Conservation (phyloP, 2,888 invertebrate species). For the Rhaphigaster nebulosa region DNA sequence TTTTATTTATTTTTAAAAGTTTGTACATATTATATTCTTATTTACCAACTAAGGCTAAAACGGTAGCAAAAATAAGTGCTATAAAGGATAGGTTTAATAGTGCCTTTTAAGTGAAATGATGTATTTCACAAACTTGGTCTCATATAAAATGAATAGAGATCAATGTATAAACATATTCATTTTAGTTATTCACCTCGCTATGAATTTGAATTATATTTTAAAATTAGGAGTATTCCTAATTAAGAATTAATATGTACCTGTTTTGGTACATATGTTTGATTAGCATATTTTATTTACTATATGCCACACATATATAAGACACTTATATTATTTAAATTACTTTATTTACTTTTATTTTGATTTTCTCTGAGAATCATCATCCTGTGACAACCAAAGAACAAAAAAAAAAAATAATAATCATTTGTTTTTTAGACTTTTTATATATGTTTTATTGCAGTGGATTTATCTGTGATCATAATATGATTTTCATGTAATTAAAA, state of each 20-base stretch:
- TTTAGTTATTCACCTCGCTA: not conserved
- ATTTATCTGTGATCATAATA: slow-evolving; percentile 23
- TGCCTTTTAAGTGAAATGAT: not conserved
- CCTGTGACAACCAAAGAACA: not conserved
- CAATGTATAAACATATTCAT: not conserved
- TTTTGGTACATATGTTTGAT: not conserved
- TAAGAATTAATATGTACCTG: not conserved
- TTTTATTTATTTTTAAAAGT: slow-evolving; percentile 77
- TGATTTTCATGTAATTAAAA: not conserved
- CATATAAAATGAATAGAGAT: not conserved
- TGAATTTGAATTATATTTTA: slow-evolving; percentile 13
- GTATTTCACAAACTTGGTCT: not conserved
- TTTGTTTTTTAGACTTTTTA: not conserved
- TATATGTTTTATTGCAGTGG: not conserved
- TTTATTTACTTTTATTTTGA: not conserved
- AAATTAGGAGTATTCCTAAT: not conserved
- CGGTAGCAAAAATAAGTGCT: slow-evolving; percentile 56
- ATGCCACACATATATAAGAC: not conserved
- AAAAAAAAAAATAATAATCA: not conserved
- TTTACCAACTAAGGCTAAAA: slow-evolving; percentile 63
- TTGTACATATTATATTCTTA: slow-evolving; percentile 72
- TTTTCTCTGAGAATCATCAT: not conserved
- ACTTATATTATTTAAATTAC: not conserved
- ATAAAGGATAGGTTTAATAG: not conserved
- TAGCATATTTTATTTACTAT: not conserved